These are phyloP conservation scores for Neopelma chrysocephalum DNA, from an alignment of 2,797 vertebrate genomes.

Conservation along the genomic window DNA sequence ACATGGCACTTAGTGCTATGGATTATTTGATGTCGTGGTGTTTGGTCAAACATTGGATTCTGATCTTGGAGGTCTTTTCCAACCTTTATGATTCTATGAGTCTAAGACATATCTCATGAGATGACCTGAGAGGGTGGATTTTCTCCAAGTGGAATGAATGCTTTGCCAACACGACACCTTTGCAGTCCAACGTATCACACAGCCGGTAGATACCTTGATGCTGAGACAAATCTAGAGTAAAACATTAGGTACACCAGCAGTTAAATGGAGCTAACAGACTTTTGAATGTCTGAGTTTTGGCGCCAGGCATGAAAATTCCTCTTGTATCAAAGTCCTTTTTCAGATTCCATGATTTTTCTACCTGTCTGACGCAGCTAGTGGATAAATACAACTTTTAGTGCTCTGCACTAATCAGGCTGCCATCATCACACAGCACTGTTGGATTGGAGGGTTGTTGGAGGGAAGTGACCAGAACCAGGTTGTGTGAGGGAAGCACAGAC, in stretches of 20 bases:
- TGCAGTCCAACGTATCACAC: neutral
- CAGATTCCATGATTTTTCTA: neutral
- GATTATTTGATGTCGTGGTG: neutral
- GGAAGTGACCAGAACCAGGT: neutral
- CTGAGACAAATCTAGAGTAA: neutral
- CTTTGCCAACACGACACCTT: neutral
- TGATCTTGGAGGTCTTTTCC: neutral
- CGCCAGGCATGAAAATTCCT: neutral
- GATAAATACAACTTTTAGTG: fast-evolving
- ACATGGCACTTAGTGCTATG: neutral
- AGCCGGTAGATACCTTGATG: neutral
- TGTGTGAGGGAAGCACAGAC: neutral
- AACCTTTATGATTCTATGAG: neutral
- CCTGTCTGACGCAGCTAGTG: neutral
- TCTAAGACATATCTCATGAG: neutral
- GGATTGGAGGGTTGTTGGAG: neutral
- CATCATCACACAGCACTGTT: no score
- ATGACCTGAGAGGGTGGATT: neutral
- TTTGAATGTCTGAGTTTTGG: neutral
- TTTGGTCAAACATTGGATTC: neutral
- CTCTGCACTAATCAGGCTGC: neutral
- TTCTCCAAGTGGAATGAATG: neutral
- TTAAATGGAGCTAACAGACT: neutral
- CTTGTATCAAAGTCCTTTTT: neutral
- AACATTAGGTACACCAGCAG: neutral